Percentiles rank a stretch among this genome's conserved stretches.
phyloP scores from a whole-genome alignment of 2,888 invertebrate species.

The Syrista parreyssii region DNA sequence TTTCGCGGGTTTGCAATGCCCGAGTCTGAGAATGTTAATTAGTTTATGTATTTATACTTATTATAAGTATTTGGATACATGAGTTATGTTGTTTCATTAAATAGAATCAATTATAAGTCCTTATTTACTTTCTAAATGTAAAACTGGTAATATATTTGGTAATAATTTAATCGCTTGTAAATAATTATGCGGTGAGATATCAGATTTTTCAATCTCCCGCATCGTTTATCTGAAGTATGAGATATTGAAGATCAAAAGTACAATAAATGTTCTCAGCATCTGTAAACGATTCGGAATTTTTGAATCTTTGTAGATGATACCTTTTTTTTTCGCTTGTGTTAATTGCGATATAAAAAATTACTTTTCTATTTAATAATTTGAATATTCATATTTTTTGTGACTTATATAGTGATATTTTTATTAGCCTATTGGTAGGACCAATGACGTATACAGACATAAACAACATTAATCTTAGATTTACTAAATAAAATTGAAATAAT shows the following conservation, averaged over 20 bases:
- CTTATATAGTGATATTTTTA: neutral
- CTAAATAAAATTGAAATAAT: neutral
- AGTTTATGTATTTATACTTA: neutral
- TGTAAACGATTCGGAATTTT: neutral
- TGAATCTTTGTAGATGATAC: neutral
- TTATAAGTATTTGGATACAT: neutral
- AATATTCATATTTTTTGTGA: neutral
- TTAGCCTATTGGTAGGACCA: neutral
- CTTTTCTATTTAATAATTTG: neutral
- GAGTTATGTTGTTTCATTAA: neutral
- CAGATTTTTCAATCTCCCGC: no score
- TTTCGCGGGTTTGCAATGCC: neutral
- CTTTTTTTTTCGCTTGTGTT: neutral
- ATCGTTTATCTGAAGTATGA: no score
- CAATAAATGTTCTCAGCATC: neutral
- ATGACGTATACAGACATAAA: neutral
- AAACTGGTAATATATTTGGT: no score
- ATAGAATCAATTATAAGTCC: neutral
- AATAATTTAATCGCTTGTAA: no score
- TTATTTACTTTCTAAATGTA: no score
- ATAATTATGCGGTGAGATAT: no score
- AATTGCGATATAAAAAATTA: neutral
- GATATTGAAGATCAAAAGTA: neutral
- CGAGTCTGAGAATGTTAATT: neutral
- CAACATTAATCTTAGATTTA: neutral